A percentile compares a stretch with the other conserved stretches of the same genome.
Conservation (phyloP, 1,140 invertebrate species). For the Platyura marginata region DNA sequence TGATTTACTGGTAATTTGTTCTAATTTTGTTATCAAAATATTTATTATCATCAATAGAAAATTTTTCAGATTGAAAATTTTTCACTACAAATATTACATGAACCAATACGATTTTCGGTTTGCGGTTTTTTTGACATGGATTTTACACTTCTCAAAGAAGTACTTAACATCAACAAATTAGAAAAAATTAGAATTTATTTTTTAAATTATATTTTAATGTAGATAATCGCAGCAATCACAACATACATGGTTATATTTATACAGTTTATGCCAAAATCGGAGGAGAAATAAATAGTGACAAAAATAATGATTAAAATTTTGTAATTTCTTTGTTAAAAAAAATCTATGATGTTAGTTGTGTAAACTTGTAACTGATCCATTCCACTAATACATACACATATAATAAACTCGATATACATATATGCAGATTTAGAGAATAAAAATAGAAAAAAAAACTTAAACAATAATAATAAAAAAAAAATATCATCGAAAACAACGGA, state of each 20-base stretch:
- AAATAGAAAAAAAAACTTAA: too few species aligned
- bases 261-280: slow-evolving; percentile 6
- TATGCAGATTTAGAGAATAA: too few species aligned
- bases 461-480: too few species aligned
- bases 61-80: slow-evolving; percentile 2
- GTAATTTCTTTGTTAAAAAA: too few species aligned
- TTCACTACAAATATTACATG: slow-evolving; percentile 4
- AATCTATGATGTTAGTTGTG: too few species aligned
- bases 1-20: background rate
- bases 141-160: slow-evolving; percentile 3
- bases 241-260: slow-evolving; percentile 5
- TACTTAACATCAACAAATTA: background rate
- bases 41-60: background rate
- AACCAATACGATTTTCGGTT: slow-evolving; percentile 1
- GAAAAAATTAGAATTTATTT: background rate
- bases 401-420: too few species aligned
- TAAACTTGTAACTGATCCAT: too few species aligned
- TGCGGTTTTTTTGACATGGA: slow-evolving; percentile 2
- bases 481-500: too few species aligned
- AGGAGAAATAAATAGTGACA: too few species aligned
- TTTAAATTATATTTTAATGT: background rate
- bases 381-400: too few species aligned
- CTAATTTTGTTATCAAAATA: background rate
- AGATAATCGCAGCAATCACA: slow-evolving; percentile 3
- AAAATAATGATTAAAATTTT: too few species aligned